phyloP scores from a whole-genome alignment of 2,113 vertebrate genomes.

The Heterochromis multidens region DNA sequence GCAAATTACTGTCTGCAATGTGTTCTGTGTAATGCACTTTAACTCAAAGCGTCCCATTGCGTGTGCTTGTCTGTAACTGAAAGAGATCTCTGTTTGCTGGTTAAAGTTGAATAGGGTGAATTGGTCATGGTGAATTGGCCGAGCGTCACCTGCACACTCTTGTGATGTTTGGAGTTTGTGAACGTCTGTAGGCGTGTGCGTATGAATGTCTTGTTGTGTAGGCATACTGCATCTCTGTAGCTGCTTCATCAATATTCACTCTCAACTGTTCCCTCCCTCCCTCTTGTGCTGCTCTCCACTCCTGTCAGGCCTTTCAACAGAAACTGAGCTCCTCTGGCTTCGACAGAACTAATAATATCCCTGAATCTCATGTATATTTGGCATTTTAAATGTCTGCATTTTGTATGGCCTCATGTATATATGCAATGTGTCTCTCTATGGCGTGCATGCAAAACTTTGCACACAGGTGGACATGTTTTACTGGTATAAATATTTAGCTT shows the following conservation, averaged over 20 bases:
- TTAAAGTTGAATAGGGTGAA: constrained; percentile 7
- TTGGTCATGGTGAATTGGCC: not conserved
- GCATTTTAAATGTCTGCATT: constrained; percentile 12
- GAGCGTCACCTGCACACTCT: constrained; percentile 51
- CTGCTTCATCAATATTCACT: constrained; percentile 62
- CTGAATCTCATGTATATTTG: constrained; percentile 22
- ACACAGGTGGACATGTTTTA: not conserved
- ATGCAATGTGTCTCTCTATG: not conserved
- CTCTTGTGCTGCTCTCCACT: constrained; percentile 19
- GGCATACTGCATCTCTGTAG: constrained; percentile 55
- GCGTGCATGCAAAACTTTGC: not conserved
- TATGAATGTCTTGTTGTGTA: constrained; percentile 52
- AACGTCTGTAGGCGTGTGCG: constrained; percentile 25
- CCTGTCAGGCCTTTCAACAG: constrained; percentile 48
- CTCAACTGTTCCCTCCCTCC: constrained; percentile 11
- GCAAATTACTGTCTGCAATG: not conserved
- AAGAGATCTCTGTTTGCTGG: constrained; percentile 21
- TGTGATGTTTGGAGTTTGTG: constrained; percentile 23
- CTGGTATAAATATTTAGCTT: not conserved
- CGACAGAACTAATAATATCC: constrained; percentile 40
- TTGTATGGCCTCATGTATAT: not conserved
- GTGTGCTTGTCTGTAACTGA: not conserved
- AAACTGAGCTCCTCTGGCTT: constrained; percentile 11
- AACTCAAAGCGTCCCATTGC: not conserved
- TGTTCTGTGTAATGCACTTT: not conserved